Evolutionary conservation across 2,888 invertebrate species (phyloP).

Genomic region (Plagiodera versicolora): DNA sequence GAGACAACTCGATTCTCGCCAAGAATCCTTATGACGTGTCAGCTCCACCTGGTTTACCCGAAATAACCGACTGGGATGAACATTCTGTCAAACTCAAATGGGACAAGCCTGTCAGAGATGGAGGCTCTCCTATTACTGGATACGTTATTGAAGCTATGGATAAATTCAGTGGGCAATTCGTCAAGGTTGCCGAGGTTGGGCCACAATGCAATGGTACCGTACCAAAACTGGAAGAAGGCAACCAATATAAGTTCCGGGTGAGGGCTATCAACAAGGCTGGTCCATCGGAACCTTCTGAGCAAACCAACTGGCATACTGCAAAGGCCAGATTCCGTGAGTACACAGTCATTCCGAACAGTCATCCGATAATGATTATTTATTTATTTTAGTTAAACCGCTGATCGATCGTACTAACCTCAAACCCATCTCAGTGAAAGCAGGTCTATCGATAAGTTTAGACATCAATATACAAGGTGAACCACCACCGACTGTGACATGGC

Average conservation of each 20-base stretch:
- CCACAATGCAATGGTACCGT: constrained; percentile 85
- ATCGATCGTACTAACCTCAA: constrained; percentile 91
- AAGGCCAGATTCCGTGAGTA: constrained; percentile 85
- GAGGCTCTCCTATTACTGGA: constrained; percentile 91
- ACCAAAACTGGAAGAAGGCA: constrained; percentile 87
- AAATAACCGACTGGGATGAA: constrained; percentile 89
- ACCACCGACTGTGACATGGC: constrained; percentile 90
- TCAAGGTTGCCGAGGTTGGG: constrained; percentile 85
- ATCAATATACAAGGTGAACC: constrained; percentile 92
- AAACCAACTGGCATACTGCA: constrained; percentile 88
- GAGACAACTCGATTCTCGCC: constrained; percentile 84
- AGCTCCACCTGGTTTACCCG: constrained; percentile 86
- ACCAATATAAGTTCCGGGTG: constrained; percentile 93
- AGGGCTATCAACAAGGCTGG: constrained; percentile 97
- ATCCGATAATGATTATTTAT: not conserved
- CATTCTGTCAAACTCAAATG: constrained; percentile 88
- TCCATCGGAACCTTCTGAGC: constrained; percentile 87
- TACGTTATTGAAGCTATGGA: constrained; percentile 93
- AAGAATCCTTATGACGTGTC: constrained; percentile 97
- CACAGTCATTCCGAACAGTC: too few species aligned
- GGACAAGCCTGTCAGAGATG: constrained; percentile 87
- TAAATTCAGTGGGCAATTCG: constrained; percentile 80
- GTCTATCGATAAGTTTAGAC: constrained; percentile 83
- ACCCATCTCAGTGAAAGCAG: constrained; percentile 82
- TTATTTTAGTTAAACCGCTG: constrained; percentile 82